Evolutionary conservation across 2,888 invertebrate genomes (phyloP), one percentile per base, ranked within the genome.

Genomic region (Hirtodrosophila cameraria): DNA sequence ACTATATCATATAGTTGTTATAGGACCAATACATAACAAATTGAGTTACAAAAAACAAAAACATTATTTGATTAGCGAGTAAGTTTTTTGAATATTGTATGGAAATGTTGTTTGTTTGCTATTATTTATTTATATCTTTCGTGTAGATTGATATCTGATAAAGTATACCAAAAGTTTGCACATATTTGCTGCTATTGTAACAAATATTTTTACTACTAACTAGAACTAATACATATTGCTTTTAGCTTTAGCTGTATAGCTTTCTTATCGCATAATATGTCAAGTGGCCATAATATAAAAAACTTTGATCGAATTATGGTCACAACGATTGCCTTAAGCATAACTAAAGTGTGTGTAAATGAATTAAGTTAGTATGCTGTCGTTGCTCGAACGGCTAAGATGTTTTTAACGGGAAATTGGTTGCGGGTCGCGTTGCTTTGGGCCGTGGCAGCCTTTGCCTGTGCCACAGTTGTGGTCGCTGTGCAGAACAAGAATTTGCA

Each of bases 401-500:
- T 81, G 81, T 54, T 53, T 20, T n/a, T 39, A 11, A 41, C 39
- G 18, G 42, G 38, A 20, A 54, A 48, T 60, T 52, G 63, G 38
- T 18, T 74, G 15, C 58, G 69, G 20, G 25, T 74, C 13, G 42
- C 58, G 2, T 25, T 89, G 4, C 36, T 64, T 35, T 88, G 76
- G 79, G 68, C 64, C 11, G 30, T 86, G 20, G 74, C 68, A 13
- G 75, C 76, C 9, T 66, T 77, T 16, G 61, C 65, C 7, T 52
- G 75, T 1, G 66, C 79, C 25, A 75, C 81, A 7, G 59, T 77
- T 3, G 71, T 80, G 8, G 73, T 79, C 3, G 57, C 84, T 3
- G 65, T 77, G 31, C 86, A 78, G 28, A 70, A 68, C 9, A 65
- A 66, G 0, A 48, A 70, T 36, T 16, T 79, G 8, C 66, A 60